These are phyloP conservation scores for Hyposmocoma kahamanoa DNA, from an alignment of 1,140 invertebrate genomes.

Conservation along the genomic window DNA sequence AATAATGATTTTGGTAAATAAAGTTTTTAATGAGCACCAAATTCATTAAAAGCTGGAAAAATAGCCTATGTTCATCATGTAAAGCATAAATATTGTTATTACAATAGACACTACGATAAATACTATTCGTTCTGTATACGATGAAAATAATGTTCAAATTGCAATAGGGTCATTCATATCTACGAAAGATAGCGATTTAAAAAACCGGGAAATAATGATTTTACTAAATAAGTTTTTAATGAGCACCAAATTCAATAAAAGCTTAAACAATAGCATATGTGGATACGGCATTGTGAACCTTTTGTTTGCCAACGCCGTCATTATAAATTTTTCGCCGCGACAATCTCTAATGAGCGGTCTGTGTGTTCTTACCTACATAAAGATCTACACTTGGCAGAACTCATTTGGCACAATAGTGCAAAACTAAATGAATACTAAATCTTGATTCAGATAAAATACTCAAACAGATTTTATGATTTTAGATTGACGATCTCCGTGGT, in stretches of 20 bases:
- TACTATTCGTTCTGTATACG: too few species aligned
- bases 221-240: too few species aligned
- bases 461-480: too few species aligned
- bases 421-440: neutral
- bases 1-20: too few species aligned
- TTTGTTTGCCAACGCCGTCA: constrained; percentile 48
- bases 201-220: too few species aligned
- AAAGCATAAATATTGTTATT: too few species aligned
- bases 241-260: constrained; percentile 63
- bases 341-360: constrained; percentile 50
- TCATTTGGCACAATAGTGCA: constrained; percentile 11
- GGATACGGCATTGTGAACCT: constrained; percentile 41
- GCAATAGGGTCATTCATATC: too few species aligned
- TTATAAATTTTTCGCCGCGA: constrained; percentile 54
- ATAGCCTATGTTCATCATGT: constrained; percentile 52
- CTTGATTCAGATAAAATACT: neutral
- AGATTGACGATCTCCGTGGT: too few species aligned
- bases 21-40: constrained; percentile 67
- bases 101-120: too few species aligned
- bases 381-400: constrained; percentile 3
- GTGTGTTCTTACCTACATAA: constrained; percentile 8
- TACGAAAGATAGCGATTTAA: too few species aligned
- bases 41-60: constrained; percentile 57
- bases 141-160: too few species aligned
- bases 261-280: constrained; percentile 51